A percentile compares a stretch with the other conserved stretches of the same genome.
These are phyloP conservation scores for Mactromeris polynyma DNA, from an alignment of 2,888 invertebrate genomes.

Conservation along the genomic window DNA sequence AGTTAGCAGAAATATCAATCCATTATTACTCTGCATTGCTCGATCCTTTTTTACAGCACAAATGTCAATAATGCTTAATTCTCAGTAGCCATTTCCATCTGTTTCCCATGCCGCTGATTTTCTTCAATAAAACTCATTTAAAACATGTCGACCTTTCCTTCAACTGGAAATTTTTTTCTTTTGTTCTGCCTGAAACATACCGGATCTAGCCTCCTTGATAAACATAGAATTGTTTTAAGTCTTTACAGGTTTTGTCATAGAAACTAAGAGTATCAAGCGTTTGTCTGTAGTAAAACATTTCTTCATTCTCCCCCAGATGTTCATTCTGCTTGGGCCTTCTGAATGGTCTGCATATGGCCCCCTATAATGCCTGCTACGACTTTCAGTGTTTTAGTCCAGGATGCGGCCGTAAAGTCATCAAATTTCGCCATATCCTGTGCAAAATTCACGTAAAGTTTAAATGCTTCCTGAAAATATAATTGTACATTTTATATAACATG, in stretches of 20 bases:
- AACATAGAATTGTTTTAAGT: neutral
- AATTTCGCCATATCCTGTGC: neutral
- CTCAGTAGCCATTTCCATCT: too few relatives aligned
- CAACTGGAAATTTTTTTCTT: too few relatives aligned
- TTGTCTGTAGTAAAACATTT: too few relatives aligned
- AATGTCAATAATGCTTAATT: too few relatives aligned
- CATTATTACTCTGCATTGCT: too few relatives aligned
- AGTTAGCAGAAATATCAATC: neutral
- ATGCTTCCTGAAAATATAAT: conserved; percentile 46
- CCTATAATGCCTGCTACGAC: conserved; percentile 17
- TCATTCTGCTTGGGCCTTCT: neutral
- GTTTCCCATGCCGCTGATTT: too few relatives aligned
- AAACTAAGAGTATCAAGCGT: neutral
- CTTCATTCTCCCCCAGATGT: neutral
- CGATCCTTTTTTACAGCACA: too few relatives aligned
- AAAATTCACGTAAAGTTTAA: conserved; percentile 28
- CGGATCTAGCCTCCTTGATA: neutral
- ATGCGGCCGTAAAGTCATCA: conserved; percentile 18
- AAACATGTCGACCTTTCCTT: too few relatives aligned
- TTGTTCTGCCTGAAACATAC: neutral
- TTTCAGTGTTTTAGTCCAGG: conserved; percentile 32
- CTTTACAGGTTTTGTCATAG: too few relatives aligned
- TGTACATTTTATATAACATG: too few relatives aligned
- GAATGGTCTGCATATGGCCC: conserved; percentile 15
- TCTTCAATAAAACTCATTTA: too few relatives aligned